Conservation (phyloP, 92 coral and sea anemone genomes). For the Umimayanthus chanpuru region DNA sequence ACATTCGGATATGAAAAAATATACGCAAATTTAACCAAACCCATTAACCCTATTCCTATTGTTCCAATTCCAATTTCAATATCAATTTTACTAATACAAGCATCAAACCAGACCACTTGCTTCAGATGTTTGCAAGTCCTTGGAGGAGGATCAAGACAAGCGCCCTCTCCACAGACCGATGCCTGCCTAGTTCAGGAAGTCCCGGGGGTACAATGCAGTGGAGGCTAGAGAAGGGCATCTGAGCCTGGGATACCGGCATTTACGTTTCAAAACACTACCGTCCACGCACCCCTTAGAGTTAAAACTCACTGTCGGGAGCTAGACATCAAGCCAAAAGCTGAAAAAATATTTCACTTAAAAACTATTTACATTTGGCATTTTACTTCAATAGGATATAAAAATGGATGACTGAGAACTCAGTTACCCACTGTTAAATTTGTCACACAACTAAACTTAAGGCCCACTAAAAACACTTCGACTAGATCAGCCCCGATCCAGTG, state of each 20-base stretch:
- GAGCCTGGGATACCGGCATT: not conserved
- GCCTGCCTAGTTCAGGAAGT: not conserved
- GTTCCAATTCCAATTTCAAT: not conserved
- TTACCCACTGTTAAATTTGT: not conserved
- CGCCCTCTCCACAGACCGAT: no score
- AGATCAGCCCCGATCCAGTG: no score
- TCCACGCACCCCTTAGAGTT: not conserved
- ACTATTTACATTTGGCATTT: not conserved
- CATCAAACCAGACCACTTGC: not conserved
- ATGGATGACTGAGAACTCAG: not conserved
- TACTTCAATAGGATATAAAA: not conserved
- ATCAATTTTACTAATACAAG: not conserved
- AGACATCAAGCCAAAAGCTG: not conserved
- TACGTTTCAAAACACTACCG: no score
- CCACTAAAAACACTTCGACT: no score
- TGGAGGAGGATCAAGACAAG: not conserved
- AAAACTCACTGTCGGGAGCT: not conserved
- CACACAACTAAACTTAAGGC: not conserved
- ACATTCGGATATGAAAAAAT: not conserved
- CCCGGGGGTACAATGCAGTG: not conserved
- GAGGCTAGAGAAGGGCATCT: not conserved
- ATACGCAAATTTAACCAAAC: not conserved
- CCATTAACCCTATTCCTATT: no score
- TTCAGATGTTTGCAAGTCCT: not conserved
- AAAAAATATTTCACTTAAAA: not conserved